A percentile compares a stretch with the other conserved stretches of the same genome.
These are phyloP conservation scores for Ophion obscuratus DNA, from an alignment of 2,888 invertebrate genomes.

Conservation along the genomic window DNA sequence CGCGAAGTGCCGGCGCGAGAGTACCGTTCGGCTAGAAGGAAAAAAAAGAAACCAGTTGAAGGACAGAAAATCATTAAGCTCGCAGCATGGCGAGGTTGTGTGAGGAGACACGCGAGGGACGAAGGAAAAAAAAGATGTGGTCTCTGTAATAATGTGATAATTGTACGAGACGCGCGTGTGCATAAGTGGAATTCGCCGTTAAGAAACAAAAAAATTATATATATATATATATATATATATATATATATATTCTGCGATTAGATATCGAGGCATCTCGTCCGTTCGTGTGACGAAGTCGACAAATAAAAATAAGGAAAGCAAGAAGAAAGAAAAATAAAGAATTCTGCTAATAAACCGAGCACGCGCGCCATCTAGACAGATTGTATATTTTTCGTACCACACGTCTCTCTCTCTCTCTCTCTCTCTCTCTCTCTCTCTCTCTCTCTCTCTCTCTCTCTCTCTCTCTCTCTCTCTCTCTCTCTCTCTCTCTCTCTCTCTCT, in stretches of 20 bases:
- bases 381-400: conserved; percentile 38
- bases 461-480: too few relatives aligned
- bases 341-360: conserved; percentile 4
- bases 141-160: conserved; percentile 52
- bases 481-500: too few relatives aligned
- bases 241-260: conserved; percentile 52
- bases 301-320: neutral
- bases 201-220: neutral
- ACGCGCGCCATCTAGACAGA: conserved; percentile 26
- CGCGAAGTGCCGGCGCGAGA: conserved; percentile 16
- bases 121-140: conserved; percentile 4
- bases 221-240: neutral
- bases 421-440: conserved; percentile 19
- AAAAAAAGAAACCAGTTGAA: neutral
- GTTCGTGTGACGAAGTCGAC: conserved; percentile 32
- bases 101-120: conserved; percentile 35
- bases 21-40: conserved; percentile 3
- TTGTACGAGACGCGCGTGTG: conserved; percentile 27
- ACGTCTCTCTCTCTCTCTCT: conserved; percentile 25
- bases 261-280: conserved; percentile 27
- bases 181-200: conserved; percentile 34
- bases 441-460: neutral
- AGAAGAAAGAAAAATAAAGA: neutral
- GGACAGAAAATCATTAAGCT: neutral
- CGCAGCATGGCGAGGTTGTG: conserved; percentile 1